Evolutionary conservation across 2,797 vertebrate species (phyloP), one percentile per base, ranked within the genome.

Genomic region (Diglossa cyanea): DNA sequence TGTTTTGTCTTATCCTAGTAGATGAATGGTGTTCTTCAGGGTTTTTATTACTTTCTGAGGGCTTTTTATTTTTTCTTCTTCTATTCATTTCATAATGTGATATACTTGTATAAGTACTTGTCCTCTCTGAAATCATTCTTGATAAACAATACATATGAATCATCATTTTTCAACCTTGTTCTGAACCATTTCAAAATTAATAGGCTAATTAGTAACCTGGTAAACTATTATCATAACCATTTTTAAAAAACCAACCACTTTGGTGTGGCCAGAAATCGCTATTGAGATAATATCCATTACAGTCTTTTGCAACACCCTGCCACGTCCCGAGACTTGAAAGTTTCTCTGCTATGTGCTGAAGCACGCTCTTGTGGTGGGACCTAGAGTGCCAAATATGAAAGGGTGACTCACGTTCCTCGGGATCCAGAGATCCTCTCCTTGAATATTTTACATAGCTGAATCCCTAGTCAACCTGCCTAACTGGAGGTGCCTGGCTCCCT

Each of bases 141-240:
- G 85, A 93, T 93, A 95, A 95, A 96, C 87, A 96, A 94, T 95
- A 90, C 60, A 26, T 62, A 58, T 86, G 95, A 97, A 92, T 96
- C 95, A 97, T 93, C 95, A 94, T 96, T 95, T 97, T 96, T 96
- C 82, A 94, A 50, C 89, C 94, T 94, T 97, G 91, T 95, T 80
- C 94, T 79, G 95, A 96, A 88, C 76, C 85, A 95, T 96, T 96
- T 91, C 91, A 95, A 88, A 94, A 94, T 96, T 97, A 96, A 96
- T 96, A 94, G 95, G 90, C 95, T 96, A 97, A 95, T 96, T 96
- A 95, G 93, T 93, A 96, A 96, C 87, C 79, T n/a, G 48, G 82
- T 88, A 94, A 97, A 86, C 88, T 97, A 96, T 96, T 97, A 96
- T 70, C 85, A 94, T 94, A 97, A 84, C 82, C 79, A 95, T 94